A percentile compares a stretch with the other conserved stretches of the same genome.
phyloP scores from a whole-genome alignment of 1,140 invertebrate genomes.

The Diabrotica undecimpunctata region DNA sequence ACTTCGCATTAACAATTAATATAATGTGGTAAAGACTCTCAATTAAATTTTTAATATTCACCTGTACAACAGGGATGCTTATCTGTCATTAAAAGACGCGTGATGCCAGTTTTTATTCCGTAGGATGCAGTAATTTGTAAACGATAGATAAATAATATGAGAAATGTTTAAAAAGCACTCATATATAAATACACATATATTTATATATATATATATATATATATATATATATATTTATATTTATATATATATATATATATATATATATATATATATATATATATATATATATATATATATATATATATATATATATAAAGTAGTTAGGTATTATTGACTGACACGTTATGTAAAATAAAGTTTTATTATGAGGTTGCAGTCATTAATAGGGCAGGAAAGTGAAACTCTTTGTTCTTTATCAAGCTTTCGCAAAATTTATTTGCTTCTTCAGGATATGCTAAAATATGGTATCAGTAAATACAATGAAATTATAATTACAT shows the following conservation, averaged over 20 bases:
- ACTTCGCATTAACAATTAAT: constrained; percentile 3
- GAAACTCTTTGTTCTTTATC: too few relatives aligned
- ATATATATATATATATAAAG: too few relatives aligned
- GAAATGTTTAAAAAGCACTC: neutral
- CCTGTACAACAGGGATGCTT: neutral
- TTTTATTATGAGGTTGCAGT: too few relatives aligned
- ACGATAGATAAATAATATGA: neutral
- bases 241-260: constrained; percentile 11
- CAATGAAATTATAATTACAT: too few relatives aligned
- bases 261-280: too few relatives aligned
- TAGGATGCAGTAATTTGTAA: neutral
- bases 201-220: constrained; percentile 14
- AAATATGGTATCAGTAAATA: too few relatives aligned
- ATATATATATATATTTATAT: constrained; percentile 13
- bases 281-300: too few relatives aligned
- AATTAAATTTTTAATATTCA: neutral
- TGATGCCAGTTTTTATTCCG: neutral
- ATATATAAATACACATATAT: neutral
- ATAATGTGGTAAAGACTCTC: neutral
- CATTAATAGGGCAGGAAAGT: too few relatives aligned
- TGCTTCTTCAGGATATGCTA: too few relatives aligned
- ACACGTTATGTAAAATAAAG: too few relatives aligned
- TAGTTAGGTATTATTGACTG: too few relatives aligned
- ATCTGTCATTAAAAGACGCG: neutral
- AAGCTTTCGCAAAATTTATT: too few relatives aligned